A percentile compares a stretch with the other conserved stretches of the same genome.
Evolutionary conservation across 2,888 invertebrate species (phyloP).

Genomic region (Eupithecia insigniata): DNA sequence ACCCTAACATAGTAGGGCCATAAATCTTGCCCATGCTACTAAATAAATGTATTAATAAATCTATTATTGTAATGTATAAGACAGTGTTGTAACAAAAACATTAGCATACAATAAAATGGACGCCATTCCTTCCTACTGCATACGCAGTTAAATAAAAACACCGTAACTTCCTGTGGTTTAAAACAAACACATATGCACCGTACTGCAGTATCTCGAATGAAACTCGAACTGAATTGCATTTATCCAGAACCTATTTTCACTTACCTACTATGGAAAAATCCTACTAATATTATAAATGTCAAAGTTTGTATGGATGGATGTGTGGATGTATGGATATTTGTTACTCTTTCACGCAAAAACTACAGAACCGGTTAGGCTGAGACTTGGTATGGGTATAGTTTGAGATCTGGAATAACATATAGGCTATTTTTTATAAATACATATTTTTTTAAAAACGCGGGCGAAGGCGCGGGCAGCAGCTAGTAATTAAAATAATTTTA

Average conservation of each 20-base stretch:
- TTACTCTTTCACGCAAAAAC: no score
- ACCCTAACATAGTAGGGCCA: no score
- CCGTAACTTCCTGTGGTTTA: slow-evolving; percentile 42
- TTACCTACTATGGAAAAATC: background rate
- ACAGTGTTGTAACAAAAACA: slow-evolving; percentile 9
- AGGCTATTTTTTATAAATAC: no score
- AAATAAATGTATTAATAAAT: background rate
- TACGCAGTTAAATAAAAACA: slow-evolving; percentile 37
- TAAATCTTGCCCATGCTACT: background rate
- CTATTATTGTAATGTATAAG: background rate
- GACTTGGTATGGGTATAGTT: no score
- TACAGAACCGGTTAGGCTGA: no score
- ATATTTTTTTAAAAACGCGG: no score
- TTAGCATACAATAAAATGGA: slow-evolving; percentile 32
- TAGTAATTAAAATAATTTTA: no score
- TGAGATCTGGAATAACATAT: no score
- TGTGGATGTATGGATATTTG: no score
- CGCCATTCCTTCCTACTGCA: slow-evolving; percentile 29
- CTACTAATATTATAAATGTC: no score
- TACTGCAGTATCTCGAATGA: slow-evolving; percentile 22
- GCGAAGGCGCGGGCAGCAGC: no score
- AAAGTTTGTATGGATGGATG: no score
- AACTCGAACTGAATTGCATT: slow-evolving; percentile 35
- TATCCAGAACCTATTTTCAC: background rate
- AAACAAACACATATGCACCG: slow-evolving; percentile 37